Evolutionary conservation across 1,140 invertebrate species (phyloP).

Genomic region (Panulirus ornatus): DNA sequence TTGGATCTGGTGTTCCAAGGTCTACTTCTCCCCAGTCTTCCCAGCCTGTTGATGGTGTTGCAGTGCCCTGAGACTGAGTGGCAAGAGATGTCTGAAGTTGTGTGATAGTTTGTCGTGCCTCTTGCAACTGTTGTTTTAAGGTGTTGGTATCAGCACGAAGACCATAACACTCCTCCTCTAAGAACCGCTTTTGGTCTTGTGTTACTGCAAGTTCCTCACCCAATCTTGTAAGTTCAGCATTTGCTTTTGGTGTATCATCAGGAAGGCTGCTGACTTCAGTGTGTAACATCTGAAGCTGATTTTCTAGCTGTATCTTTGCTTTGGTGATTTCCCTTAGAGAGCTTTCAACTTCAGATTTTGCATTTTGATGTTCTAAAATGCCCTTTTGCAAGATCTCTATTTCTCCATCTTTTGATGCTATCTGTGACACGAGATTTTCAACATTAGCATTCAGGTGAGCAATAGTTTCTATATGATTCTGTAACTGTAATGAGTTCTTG

Average conservation of each 20-base stretch:
- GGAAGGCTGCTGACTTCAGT: neutral
- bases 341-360: slow-evolving; percentile 15
- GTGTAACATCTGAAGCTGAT: neutral
- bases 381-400: slow-evolving; percentile 27
- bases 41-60: slow-evolving; percentile 15
- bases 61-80: slow-evolving; percentile 12
- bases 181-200: slow-evolving; percentile 34
- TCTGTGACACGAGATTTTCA: slow-evolving; percentile 32
- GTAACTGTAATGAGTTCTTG: neutral
- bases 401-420: slow-evolving; percentile 53
- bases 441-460: slow-evolving; percentile 19
- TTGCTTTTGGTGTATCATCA: neutral
- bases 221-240: neutral
- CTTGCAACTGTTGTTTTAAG: slow-evolving; percentile 67
- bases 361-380: slow-evolving; percentile 35
- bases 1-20: slow-evolving; percentile 54
- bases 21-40: slow-evolving; percentile 73
- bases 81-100: slow-evolving; percentile 70
- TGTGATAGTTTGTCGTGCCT: slow-evolving; percentile 70
- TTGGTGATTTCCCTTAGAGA: slow-evolving; percentile 19
- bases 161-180: slow-evolving; percentile 51
- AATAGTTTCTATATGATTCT: neutral
- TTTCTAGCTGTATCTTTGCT: slow-evolving; percentile 25
- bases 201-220: slow-evolving; percentile 29
- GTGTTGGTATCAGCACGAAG: slow-evolving; percentile 27